Evolutionary conservation across 1,140 invertebrate species (phyloP), one percentile per base, ranked within the genome.

Genomic region (Chlorops oryzae): DNA sequence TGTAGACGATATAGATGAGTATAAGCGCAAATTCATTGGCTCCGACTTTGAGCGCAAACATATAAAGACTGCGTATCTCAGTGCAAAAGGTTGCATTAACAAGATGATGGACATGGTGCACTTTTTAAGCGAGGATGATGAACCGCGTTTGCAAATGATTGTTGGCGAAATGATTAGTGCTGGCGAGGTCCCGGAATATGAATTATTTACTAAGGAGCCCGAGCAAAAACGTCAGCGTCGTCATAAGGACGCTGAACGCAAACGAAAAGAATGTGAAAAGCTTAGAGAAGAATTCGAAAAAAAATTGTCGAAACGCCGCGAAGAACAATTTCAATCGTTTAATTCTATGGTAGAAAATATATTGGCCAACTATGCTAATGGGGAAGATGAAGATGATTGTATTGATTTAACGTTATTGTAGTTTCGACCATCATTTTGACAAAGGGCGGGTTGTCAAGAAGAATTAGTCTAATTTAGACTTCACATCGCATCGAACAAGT

Each of bases 21-120:
- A n/a, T n/a, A n/a, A n/a, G n/a, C n/a, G n/a, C n/a, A n/a, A n/a
- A n/a, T n/a, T n/a, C n/a, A n/a, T n/a, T n/a, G 86, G 82, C n/a
- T 92, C 89, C 13, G 81, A 85, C 52, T 80, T 87, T 62, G 90
- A 94, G 70, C 67, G 74, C 45, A 65, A 75, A 21, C 90, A 93
- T 73, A 74, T 94, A 21, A 87, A 87, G 58, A 79, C 80, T 61
- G 63, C 84, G 3, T 94, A 93, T 72, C 51, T 86, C 47, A 74
- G 80, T 35, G 85, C 82, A 37, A 84, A 94, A 75, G 93, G 94
- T n/a, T 85, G 93, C 69, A 90, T 96, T 82, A 85, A 93, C 67
- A 79, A 81, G 20, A 92, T 97, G 50, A 77, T 90, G 55, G 85
- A 92, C 66, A 76, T 80, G 59, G 87, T 95, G n/a, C 84, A 92